Base-by-base conservation (phyloP, 2,113 vertebrate genomes). In the Petroica traversi region DNA sequence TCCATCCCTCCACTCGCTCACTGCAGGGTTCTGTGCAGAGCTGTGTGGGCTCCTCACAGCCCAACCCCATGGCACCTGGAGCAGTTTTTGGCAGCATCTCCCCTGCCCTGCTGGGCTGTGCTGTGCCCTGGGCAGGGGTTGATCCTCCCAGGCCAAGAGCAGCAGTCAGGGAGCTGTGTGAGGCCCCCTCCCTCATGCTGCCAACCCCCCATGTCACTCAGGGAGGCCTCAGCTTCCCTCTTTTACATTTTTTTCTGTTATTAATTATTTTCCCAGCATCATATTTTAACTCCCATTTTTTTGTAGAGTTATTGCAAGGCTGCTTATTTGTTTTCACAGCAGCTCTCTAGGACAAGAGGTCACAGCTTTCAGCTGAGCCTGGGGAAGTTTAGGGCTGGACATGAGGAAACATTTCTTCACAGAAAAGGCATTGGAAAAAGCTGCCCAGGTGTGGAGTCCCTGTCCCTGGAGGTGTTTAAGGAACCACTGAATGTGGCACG, bases 271-370 rank as follows among this genome's bases (percentile, higher is more conserved):
- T 59, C 33, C 29, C 26, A 38, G 17, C 18, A 22, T 28, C 11
- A 0, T 7, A 4, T 59, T 81, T 49, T 17, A 34, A 17, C 28
- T 15, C 14, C 19, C 7, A 3, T 5, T 71, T 67, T 71, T 33
- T 45, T 17, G 28, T 54, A 13, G 13, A 72, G 28, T 25, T 0
- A 0, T 3, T 38, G 34, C 14, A 43, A 36, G 62, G 28, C 73
- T 48, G 31, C 4, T 23, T 12, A 1, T 24, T 41, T n/a, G 58
- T 80, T 40, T 40, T 33, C 40, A 38, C 54, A 68, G 68, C 64
- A 55, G 5, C 43, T 57, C 61, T 34, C 18, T 13, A 25, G 51
- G 15, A 48, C 28, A 38, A 29, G 29, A 64, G n/a, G 29, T 9
- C 49, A 64, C 58, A 46, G 34, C 29, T 6, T 38, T 29, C 24